Base-by-base conservation (phyloP, 2,888 invertebrate genomes). In the Lithophane ornitopus region DNA sequence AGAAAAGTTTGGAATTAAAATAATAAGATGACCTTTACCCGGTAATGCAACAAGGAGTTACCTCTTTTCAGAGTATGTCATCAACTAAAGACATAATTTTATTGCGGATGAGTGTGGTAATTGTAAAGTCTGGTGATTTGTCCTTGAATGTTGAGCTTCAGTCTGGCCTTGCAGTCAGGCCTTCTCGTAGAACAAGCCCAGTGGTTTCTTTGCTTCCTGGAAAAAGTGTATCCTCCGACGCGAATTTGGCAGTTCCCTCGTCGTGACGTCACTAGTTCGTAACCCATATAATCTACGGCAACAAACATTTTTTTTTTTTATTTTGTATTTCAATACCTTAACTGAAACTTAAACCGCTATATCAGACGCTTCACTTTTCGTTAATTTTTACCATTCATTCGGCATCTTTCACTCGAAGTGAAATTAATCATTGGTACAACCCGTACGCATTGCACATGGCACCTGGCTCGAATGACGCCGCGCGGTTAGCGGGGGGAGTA, bases 111-210 rank as follows among this genome's bases (percentile, higher is more conserved):
- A 52, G 28, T 65, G n/a, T 78, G 80, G 8, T n/a, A 49, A 71
- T 78, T 77, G 41, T 66, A 73, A n/a, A 56, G 3, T 54, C 56
- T 70, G 34, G 44, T 75, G 41, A 67, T 81, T 49, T 73, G 49
- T 54, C 73, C 70, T 9, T 81, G 63, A 6, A 44, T 7, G 19
- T 77, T 70, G 28, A 68, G 63, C 44, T 70, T 87, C 16, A 93
- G 19, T 71, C 88, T 91, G 0, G 91, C 92, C 26, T 88, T 91
- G 70, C 93, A 93, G 0, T 80, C 67, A 0, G 80, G 79, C 44
- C 82, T 56, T 52, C 78, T 66, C 0, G 79, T 83, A 1, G 94
- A 93, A 72, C 94, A 94, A 0, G 88, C 84, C 93, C 93, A 94
- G 12, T 80, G 78, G 46, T 67, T 39, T 2, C 46, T 54, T 1